Evolutionary conservation across 2,888 invertebrate genomes (phyloP).

Genomic region (Apomyelois bistriatella): DNA sequence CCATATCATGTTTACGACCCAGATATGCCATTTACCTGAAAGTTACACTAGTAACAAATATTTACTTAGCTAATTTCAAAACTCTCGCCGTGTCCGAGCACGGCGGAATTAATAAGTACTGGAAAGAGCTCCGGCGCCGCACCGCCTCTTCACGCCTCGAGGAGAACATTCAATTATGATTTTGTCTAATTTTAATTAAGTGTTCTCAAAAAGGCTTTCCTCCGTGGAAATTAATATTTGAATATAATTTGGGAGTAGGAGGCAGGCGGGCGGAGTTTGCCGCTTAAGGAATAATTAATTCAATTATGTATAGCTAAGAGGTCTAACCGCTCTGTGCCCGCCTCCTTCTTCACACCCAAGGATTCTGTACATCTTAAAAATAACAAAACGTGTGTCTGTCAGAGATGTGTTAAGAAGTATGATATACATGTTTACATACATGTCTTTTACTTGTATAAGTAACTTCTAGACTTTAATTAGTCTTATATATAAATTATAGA

Average conservation of each 20-base stretch:
- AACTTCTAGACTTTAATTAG: no score
- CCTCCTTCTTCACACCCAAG: slow-evolving; percentile 22
- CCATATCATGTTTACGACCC: no score
- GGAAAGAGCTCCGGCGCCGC: slow-evolving; percentile 67
- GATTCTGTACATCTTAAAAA: slow-evolving; percentile 27
- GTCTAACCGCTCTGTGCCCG: slow-evolving; percentile 46
- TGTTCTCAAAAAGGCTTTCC: slow-evolving; percentile 79
- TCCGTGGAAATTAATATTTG: slow-evolving; percentile 79
- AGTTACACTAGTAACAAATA: no score
- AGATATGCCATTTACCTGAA: neutral
- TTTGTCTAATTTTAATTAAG: slow-evolving; percentile 81
- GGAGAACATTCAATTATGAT: slow-evolving; percentile 80
- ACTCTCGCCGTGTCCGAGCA: slow-evolving; percentile 50
- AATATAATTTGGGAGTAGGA: slow-evolving; percentile 79
- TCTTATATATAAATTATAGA: neutral
- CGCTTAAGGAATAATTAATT: slow-evolving; percentile 77
- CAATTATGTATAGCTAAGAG: slow-evolving; percentile 72
- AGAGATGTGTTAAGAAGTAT: no score
- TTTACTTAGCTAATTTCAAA: slow-evolving; percentile 60
- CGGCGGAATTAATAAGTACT: slow-evolving; percentile 76
- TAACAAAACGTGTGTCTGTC: no score
- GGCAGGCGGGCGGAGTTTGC: slow-evolving; percentile 78
- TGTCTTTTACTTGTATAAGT: no score
- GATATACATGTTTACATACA: no score
- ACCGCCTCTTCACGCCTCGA: slow-evolving; percentile 75